Conservation (phyloP, 2,888 invertebrate genomes). For the Tridacna gigas region DNA sequence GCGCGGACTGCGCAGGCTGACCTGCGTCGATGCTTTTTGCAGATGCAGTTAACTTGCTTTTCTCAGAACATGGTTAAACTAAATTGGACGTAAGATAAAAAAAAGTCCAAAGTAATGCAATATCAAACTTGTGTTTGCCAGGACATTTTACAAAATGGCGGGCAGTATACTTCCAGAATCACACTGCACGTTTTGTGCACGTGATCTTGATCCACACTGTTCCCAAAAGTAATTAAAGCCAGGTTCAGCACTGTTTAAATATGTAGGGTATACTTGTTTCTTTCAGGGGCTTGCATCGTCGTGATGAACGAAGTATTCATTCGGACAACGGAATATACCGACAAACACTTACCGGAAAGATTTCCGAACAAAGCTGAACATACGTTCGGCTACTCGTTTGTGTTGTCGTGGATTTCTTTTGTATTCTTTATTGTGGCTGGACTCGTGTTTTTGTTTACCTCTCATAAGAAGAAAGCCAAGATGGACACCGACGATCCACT, state of each 20-base stretch:
- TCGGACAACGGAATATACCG: conserved; percentile 90
- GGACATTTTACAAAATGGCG: too few species aligned
- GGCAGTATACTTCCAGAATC: too few species aligned
- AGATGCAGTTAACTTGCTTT: too few species aligned
- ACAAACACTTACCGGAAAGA: conserved; percentile 88
- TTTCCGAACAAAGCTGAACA: conserved; percentile 89
- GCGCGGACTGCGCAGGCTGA: too few species aligned
- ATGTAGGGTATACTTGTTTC: conserved; percentile 12
- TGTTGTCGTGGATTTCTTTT: conserved; percentile 90
- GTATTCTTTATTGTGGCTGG: conserved; percentile 89
- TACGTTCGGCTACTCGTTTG: conserved; percentile 88
- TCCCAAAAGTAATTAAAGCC: too few species aligned
- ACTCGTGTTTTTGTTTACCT: conserved; percentile 91
- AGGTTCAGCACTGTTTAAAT: not conserved
- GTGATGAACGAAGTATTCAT: conserved; percentile 93
- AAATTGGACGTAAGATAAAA: too few species aligned
- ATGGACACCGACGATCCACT: conserved; percentile 91
- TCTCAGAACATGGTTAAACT: too few species aligned
- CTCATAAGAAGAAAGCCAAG: conserved; percentile 93
- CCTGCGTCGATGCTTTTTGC: too few species aligned
- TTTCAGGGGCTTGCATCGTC: conserved; percentile 90
- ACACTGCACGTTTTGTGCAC: too few species aligned
- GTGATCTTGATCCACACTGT: too few species aligned
- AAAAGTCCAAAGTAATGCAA: too few species aligned
- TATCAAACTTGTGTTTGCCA: too few species aligned